These are phyloP conservation scores for Gymnoscelis rufifasciata DNA, from an alignment of 2,888 invertebrate genomes.

Conservation along the genomic window DNA sequence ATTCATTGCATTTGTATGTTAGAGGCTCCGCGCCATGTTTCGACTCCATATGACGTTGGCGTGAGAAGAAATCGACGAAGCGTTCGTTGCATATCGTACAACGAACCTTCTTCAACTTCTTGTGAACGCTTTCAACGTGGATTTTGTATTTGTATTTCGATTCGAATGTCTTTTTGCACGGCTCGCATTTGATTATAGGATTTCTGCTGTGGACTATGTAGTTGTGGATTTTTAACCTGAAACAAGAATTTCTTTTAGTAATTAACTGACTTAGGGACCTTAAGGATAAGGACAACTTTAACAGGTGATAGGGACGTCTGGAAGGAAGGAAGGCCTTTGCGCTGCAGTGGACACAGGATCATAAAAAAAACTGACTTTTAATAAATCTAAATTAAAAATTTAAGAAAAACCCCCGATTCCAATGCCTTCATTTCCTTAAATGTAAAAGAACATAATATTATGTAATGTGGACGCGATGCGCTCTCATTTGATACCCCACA, in stretches of 20 bases:
- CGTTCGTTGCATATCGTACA: constrained; percentile 40
- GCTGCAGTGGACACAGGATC: too few relatives aligned
- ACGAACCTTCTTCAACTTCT: constrained; percentile 32
- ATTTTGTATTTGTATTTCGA: constrained; percentile 34
- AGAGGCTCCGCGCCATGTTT: constrained; percentile 30
- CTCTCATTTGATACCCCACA: too few relatives aligned
- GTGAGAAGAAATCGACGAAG: constrained; percentile 40
- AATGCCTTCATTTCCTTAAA: too few relatives aligned
- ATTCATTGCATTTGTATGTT: constrained; percentile 30
- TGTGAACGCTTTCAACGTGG: constrained; percentile 38
- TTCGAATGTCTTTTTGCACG: constrained; percentile 43
- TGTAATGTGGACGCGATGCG: too few relatives aligned
- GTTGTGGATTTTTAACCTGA: constrained; percentile 45
- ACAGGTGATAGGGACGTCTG: too few relatives aligned
- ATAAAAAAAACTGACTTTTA: too few relatives aligned
- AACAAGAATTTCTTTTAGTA: background rate
- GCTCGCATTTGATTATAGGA: constrained; percentile 25
- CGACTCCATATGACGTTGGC: constrained; percentile 40
- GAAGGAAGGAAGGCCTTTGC: too few relatives aligned
- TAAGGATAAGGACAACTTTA: too few relatives aligned
- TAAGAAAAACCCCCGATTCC: too few relatives aligned
- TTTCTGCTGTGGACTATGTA: constrained; percentile 14
- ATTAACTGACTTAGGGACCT: too few relatives aligned
- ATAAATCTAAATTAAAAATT: too few relatives aligned
- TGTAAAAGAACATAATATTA: too few relatives aligned